Percentiles rank a stretch among this genome's conserved stretches.
phyloP scores from a whole-genome alignment of 2,797 vertebrate genomes.

The Parauchenoglanis ngamensis region DNA sequence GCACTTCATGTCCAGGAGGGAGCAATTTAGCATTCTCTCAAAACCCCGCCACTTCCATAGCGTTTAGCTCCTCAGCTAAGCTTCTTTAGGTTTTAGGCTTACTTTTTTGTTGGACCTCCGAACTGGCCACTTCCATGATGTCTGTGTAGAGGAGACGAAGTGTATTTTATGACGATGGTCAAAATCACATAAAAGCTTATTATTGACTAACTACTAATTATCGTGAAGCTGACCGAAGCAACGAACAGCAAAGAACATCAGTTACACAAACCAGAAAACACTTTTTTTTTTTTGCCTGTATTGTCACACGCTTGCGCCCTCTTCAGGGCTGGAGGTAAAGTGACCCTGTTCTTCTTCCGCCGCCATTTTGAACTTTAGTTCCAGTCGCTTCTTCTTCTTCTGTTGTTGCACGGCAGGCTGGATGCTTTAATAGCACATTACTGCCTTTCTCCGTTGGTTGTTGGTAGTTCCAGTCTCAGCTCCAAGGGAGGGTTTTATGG shows the following conservation, averaged over 20 bases:
- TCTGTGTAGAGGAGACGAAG: not conserved
- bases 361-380: not conserved
- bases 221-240: constrained; percentile 53
- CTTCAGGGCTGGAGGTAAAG: constrained; percentile 6
- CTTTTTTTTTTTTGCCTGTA: no score
- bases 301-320: not conserved
- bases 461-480: no score
- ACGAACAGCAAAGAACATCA: constrained; percentile 38
- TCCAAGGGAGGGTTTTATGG: no score
- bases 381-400: no score
- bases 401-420: no score
- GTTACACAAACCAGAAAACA: not conserved
- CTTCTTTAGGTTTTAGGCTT: constrained; percentile 6
- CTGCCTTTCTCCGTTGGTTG: no score
- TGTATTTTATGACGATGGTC: not conserved
- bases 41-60: constrained; percentile 7
- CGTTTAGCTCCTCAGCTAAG: constrained; percentile 34
- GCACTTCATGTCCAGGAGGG: not conserved
- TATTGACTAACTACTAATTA: not conserved
- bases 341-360: not conserved
- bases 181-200: not conserved
- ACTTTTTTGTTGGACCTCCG: constrained; percentile 40
- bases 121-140: constrained; percentile 33
- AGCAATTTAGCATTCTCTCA: constrained; percentile 6
- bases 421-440: no score